These are phyloP conservation scores for Tauraco hartlaubi DNA, from an alignment of 2,797 vertebrate species.

Conservation along the genomic window DNA sequence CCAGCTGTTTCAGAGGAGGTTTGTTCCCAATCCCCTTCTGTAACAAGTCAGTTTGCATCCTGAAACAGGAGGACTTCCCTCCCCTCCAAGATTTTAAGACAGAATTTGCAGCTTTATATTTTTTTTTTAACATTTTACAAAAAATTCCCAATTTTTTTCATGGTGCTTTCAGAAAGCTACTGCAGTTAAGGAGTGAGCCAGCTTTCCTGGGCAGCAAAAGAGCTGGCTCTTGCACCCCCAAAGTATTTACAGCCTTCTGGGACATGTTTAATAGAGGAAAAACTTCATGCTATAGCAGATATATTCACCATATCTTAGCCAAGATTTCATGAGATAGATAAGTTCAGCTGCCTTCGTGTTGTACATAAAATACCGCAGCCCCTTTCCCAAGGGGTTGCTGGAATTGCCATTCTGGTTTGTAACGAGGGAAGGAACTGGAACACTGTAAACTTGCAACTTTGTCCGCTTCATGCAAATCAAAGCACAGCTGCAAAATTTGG, in stretches of 20 bases:
- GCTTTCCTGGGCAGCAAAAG: background rate
- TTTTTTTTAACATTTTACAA: background rate
- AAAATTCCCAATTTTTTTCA: background rate
- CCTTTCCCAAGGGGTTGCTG: background rate
- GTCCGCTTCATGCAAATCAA: background rate
- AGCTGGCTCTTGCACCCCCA: background rate
- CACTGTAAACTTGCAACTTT: background rate
- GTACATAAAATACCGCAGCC: background rate
- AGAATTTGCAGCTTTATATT: background rate
- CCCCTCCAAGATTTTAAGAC: background rate
- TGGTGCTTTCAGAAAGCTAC: background rate
- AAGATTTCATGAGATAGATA: background rate
- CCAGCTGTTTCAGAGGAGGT: background rate
- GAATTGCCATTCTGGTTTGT: background rate
- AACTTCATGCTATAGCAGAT: background rate
- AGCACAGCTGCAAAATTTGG: constrained; percentile 51
- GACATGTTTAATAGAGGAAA: background rate
- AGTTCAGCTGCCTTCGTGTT: background rate
- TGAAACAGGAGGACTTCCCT: background rate
- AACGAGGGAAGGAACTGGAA: background rate
- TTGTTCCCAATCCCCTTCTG: background rate
- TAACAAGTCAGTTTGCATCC: background rate
- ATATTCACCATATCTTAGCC: background rate
- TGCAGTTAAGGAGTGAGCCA: background rate
- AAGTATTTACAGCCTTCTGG: background rate